Percentiles rank a stretch among this genome's conserved stretches.
phyloP scores from a whole-genome alignment of 2,113 vertebrate genomes.

The Morone saxatilis region DNA sequence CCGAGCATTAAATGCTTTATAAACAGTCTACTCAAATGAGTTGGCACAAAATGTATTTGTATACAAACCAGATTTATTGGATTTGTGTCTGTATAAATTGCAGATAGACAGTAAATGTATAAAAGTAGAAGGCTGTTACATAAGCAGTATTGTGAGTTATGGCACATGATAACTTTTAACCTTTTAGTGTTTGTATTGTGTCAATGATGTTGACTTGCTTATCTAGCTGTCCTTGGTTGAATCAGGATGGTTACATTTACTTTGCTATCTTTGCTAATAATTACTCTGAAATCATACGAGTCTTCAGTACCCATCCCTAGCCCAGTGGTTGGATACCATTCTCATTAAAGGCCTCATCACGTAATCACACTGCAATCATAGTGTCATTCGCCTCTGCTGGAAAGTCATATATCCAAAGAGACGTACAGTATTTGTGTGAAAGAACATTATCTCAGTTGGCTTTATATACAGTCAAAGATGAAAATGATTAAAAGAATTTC shows the following conservation, averaged over 20 bases:
- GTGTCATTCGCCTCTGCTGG: background rate
- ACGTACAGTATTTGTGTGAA: background rate
- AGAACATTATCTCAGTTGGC: conserved; percentile 10
- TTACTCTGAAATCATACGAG: background rate
- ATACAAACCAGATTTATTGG: conserved; percentile 69
- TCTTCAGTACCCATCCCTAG: background rate
- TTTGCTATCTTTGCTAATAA: background rate
- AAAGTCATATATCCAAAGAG: conserved; percentile 9
- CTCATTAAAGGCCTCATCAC: conserved; percentile 24
- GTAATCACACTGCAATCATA: conserved; percentile 63
- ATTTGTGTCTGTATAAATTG: conserved; percentile 53
- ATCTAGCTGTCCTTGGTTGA: background rate
- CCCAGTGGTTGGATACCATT: background rate
- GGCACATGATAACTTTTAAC: conserved; percentile 17
- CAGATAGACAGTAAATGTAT: conserved; percentile 36
- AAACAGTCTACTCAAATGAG: background rate
- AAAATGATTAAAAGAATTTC: conserved; percentile 35
- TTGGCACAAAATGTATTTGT: background rate
- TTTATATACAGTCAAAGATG: conserved; percentile 41
- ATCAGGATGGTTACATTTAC: background rate
- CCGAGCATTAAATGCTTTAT: background rate
- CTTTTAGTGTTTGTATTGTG: conserved; percentile 41
- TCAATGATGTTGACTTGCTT: background rate
- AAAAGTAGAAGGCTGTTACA: conserved; percentile 42
- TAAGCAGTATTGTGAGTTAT: conserved; percentile 10